phyloP scores from a whole-genome alignment of 2,797 vertebrate species.

The Thunnus albacares region DNA sequence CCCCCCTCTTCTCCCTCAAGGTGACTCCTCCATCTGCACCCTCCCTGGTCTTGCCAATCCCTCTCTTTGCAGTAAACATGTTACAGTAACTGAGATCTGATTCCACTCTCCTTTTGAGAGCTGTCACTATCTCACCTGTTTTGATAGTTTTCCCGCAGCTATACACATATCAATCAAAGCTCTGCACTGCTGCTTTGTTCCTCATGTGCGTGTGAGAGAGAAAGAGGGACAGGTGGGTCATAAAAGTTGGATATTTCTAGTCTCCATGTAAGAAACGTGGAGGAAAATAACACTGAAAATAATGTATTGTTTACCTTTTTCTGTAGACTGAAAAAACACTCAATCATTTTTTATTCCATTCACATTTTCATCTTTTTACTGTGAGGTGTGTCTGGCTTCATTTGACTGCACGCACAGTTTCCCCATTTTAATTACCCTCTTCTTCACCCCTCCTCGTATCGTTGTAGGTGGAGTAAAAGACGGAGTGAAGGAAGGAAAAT shows the following conservation, averaged over 20 bases:
- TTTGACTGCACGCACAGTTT: constrained; percentile 60
- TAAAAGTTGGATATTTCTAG: constrained; percentile 42
- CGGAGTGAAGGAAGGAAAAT: constrained; percentile 29
- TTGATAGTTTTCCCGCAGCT: constrained; percentile 35
- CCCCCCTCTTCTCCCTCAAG: constrained; percentile 73
- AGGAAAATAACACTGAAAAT: constrained; percentile 23
- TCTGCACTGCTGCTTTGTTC: constrained; percentile 29
- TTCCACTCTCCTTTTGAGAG: constrained; percentile 37
- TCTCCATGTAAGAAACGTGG: neutral
- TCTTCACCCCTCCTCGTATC: constrained; percentile 42
- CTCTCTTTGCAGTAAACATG: constrained; percentile 60
- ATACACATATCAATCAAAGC: constrained; percentile 44
- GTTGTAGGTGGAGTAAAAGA: constrained; percentile 20
- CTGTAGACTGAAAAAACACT: neutral
- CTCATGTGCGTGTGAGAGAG: constrained; percentile 17
- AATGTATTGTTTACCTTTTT: constrained; percentile 26
- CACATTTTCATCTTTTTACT: constrained; percentile 27
- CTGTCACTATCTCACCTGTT: constrained; percentile 53
- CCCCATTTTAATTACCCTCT: constrained; percentile 73
- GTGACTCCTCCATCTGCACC: constrained; percentile 86
- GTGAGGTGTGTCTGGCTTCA: constrained; percentile 41
- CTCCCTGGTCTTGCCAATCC: constrained; percentile 71
- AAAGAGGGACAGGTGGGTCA: neutral
- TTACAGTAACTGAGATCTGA: constrained; percentile 47
- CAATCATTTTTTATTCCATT: constrained; percentile 13